phyloP scores from a whole-genome alignment of 2,113 vertebrate genomes.

The Ptilorrhoa leucosticta region DNA sequence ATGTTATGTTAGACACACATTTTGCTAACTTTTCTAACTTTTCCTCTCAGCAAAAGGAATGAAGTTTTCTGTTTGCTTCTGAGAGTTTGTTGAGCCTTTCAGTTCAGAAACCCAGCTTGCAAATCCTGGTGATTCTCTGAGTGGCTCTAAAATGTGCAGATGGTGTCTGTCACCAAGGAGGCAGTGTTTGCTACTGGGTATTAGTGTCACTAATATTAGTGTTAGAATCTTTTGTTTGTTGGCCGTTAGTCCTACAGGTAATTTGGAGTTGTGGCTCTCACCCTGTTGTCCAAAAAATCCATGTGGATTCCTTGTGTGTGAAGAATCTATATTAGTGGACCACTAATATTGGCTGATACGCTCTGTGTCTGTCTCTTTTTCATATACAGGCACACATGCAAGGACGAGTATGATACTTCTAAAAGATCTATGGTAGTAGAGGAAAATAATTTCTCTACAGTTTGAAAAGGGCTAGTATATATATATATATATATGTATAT shows the following conservation, averaged over 20 bases:
- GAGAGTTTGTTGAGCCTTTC: neutral
- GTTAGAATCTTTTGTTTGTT: neutral
- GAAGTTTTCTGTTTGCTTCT: neutral
- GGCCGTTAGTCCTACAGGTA: neutral
- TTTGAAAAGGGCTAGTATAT: neutral
- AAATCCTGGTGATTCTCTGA: neutral
- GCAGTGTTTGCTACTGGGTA: neutral
- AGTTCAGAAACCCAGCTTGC: neutral
- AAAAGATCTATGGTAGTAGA: neutral
- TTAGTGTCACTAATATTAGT: neutral
- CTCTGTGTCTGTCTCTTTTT: neutral
- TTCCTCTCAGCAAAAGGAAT: neutral
- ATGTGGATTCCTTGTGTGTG: neutral
- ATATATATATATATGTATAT: no score
- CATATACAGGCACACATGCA: neutral
- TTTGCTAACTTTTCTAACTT: neutral
- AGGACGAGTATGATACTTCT: neutral
- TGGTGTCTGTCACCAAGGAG: neutral
- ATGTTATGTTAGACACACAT: fast-evolving
- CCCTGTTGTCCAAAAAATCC: neutral
- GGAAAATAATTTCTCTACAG: neutral
- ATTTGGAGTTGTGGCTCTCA: neutral
- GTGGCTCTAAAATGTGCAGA: neutral
- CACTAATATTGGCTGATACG: neutral
- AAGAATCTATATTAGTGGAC: neutral